Percentiles rank a stretch among this genome's conserved stretches.
Evolutionary conservation across 2,113 vertebrate species (phyloP).

Genomic region (Piprites chloris): DNA sequence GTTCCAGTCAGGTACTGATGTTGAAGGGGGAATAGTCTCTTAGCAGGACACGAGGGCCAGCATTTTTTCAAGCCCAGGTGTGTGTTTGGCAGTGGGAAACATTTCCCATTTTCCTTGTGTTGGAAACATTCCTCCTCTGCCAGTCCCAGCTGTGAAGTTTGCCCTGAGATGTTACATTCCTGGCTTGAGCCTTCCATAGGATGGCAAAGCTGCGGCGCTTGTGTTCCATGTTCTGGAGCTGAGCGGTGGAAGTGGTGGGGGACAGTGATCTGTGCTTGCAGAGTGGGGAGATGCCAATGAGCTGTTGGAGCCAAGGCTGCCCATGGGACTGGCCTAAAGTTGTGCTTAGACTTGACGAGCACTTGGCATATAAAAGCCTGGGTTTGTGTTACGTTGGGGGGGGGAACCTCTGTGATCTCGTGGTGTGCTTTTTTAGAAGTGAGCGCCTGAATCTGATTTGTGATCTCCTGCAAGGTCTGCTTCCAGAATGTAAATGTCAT

Average conservation of each 20-base stretch:
- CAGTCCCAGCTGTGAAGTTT: not conserved
- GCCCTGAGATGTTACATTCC: not conserved
- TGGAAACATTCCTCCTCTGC: not conserved
- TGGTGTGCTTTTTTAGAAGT: not conserved
- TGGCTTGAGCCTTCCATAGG: not conserved
- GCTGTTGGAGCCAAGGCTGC: not conserved
- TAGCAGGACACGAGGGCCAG: rapidly evolving
- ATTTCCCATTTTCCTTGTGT: too few species aligned
- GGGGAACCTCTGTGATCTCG: not conserved
- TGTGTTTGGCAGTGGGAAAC: not conserved
- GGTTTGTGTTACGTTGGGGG: not conserved
- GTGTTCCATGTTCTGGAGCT: not conserved
- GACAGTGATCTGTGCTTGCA: rapidly evolving
- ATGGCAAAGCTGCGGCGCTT: not conserved
- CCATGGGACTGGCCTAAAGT: rapidly evolving
- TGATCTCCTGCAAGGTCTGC: not conserved
- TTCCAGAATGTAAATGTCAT: not conserved
- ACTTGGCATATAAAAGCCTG: not conserved
- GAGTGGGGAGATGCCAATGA: rapidly evolving
- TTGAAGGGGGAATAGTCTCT: not conserved
- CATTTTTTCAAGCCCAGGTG: not conserved
- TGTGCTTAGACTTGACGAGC: rapidly evolving
- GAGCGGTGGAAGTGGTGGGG: not conserved
- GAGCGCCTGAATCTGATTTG: not conserved
- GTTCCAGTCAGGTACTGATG: rapidly evolving